phyloP scores from a whole-genome alignment of 2,888 invertebrate species.

The Thera obeliscata region DNA sequence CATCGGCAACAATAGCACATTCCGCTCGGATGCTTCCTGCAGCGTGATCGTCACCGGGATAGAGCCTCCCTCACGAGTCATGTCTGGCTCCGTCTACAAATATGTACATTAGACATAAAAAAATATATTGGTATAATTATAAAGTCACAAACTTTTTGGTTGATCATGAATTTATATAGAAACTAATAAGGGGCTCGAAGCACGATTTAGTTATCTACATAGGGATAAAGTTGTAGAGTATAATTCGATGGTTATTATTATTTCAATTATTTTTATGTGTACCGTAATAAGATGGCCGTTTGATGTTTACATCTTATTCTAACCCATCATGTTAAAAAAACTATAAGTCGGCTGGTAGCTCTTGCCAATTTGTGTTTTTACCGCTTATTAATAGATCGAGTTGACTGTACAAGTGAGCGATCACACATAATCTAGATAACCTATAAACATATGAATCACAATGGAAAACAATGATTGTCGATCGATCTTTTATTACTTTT shows the following conservation, averaged over 20 bases:
- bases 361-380: background rate
- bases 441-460: background rate
- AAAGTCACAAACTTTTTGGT: too few species aligned
- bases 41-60: slow-evolving; percentile 98
- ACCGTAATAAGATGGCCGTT: too few species aligned
- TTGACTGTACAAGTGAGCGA: background rate
- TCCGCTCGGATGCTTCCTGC: slow-evolving; percentile 95
- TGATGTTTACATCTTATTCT: too few species aligned
- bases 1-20: slow-evolving; percentile 97
- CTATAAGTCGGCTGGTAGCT: background rate
- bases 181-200: too few species aligned
- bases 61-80: slow-evolving; percentile 98
- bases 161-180: too few species aligned
- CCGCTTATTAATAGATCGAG: background rate
- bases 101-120: background rate
- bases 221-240: too few species aligned
- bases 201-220: too few species aligned
- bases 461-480: slow-evolving; percentile 10
- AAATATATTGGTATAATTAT: too few species aligned
- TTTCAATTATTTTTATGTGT: too few species aligned
- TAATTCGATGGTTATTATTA: too few species aligned
- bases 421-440: background rate
- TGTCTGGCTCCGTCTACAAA: slow-evolving; percentile 91
- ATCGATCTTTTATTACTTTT: slow-evolving; percentile 4
- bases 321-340: too few species aligned